Conservation (phyloP, 2,888 invertebrate species). For the Caenorhabditis angaria region DNA sequence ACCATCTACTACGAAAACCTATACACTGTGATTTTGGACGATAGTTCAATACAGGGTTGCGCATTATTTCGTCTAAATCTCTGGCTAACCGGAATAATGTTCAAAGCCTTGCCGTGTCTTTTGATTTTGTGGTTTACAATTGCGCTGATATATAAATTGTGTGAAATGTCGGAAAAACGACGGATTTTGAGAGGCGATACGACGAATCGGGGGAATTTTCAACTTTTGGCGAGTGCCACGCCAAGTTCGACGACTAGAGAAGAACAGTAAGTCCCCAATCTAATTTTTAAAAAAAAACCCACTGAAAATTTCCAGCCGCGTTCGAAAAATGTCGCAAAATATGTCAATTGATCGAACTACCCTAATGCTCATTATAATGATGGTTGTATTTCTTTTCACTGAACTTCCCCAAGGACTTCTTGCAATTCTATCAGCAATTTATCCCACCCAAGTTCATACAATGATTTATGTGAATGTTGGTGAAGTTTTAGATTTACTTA, state of each 20-base stretch:
- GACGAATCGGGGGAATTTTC: slow-evolving; percentile 6
- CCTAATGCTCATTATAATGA: slow-evolving; percentile 62
- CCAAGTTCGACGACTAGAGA: slow-evolving; percentile 24
- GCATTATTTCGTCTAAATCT: slow-evolving; percentile 67
- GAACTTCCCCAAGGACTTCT: slow-evolving; percentile 63
- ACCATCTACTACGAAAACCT: slow-evolving; percentile 21
- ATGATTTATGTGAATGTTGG: slow-evolving; percentile 62
- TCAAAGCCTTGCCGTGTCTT: slow-evolving; percentile 64
- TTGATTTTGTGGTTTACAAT: slow-evolving; percentile 61
- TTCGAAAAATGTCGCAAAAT: slow-evolving; percentile 35
- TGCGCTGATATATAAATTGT: slow-evolving; percentile 58
- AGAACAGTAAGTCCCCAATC: slow-evolving; percentile 8
- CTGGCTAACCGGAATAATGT: slow-evolving; percentile 70
- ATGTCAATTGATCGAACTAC: slow-evolving; percentile 57
- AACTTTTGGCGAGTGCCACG: slow-evolving; percentile 28
- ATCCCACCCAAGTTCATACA: slow-evolving; percentile 61
- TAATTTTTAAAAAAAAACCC: neutral
- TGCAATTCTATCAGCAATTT: slow-evolving; percentile 60
- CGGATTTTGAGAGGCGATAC: slow-evolving; percentile 47
- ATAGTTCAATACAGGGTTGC: slow-evolving; percentile 58
- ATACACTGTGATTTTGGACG: slow-evolving; percentile 52
- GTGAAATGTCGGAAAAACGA: slow-evolving; percentile 58
- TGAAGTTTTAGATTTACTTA: slow-evolving; percentile 61
- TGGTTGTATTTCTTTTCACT: slow-evolving; percentile 59
- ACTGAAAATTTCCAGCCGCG: slow-evolving; percentile 30